Conservation (phyloP, 2,797 vertebrate species). For the Semotilus atromaculatus region DNA sequence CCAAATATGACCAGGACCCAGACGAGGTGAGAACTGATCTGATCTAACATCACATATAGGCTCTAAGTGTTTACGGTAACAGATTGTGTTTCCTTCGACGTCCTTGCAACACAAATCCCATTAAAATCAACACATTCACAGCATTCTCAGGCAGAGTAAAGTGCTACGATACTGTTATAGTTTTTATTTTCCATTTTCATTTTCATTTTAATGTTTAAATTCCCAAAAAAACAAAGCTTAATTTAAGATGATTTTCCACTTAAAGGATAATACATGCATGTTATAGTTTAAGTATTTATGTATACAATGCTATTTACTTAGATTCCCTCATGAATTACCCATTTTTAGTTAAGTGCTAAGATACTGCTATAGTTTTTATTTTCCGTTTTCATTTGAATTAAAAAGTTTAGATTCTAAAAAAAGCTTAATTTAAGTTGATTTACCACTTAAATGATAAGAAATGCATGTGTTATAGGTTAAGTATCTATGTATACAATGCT, state of each 20-base stretch:
- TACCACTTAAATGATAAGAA: not conserved
- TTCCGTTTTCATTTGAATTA: too few relatives aligned
- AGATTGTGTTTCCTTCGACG: not conserved
- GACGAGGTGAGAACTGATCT: slow-evolving; percentile 15
- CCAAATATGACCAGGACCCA: slow-evolving; percentile 36
- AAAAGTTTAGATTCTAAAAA: too few relatives aligned
- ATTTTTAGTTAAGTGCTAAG: too few relatives aligned
- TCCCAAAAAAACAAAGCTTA: too few relatives aligned
- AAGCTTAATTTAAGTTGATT: not conserved
- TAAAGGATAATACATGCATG: not conserved
- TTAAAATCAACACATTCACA: not conserved
- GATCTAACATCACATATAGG: not conserved
- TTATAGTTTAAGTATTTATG: not conserved
- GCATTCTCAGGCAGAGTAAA: not conserved
- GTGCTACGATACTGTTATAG: not conserved
- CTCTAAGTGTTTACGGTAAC: not conserved
- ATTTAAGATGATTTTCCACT: not conserved
- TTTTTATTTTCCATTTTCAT: too few relatives aligned
- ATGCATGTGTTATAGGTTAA: not conserved
- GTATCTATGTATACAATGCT: not conserved
- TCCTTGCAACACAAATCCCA: not conserved
- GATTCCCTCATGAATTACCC: not conserved
- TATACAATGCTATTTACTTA: not conserved
- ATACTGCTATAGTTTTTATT: not conserved
- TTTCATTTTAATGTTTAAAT: not conserved